Base-by-base conservation (phyloP, 1,140 invertebrate species). In the Platyura marginata region DNA sequence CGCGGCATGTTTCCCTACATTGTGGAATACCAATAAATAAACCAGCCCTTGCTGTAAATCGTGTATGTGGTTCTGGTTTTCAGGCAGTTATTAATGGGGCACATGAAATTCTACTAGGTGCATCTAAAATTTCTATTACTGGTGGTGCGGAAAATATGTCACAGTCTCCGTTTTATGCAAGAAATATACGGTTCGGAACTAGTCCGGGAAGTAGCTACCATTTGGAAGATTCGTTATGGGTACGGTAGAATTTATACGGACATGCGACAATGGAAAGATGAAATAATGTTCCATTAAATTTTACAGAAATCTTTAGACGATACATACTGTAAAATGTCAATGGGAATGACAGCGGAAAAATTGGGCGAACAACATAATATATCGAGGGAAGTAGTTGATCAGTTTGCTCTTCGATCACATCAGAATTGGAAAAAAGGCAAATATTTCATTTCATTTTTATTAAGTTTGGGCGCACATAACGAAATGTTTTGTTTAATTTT, bases 341-440 rank as follows among this genome's bases (percentile, higher is more conserved):
- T 98, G 95, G 95, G 86, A 5, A 63, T 94, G 46, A 98, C 95
- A 2, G 95, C 95, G 9, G 95, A 98, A 67, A 98, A 98, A 61
- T 68, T 99, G 25, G 94, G 89, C 2, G 84, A 75, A 18, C 79
- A 97, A 56, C 96, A 85, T 57, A 79, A 81, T 25, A 70, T 98
- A 22, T 80, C 79, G 1, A 68, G 87, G 40, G 74, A 88, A 49
- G 85, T 95, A 51, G 83, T 83, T 44, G 93, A 98, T 56, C 66
- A 79, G 45, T 98, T 84, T 69, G 79, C 94, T 6, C 57, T 95
- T 0, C 69, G 69, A 48, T 96, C 93, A 10, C 86, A 91, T 55
- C 69, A 74, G 49, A 63, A 71, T 46, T 94, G 84, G 84, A 82
- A 85, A 61, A 67, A 72, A 55, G 75, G 81, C 83, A 48, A n/a